Conservation (phyloP, 2,797 vertebrate genomes). For the Crax fasciolata region DNA sequence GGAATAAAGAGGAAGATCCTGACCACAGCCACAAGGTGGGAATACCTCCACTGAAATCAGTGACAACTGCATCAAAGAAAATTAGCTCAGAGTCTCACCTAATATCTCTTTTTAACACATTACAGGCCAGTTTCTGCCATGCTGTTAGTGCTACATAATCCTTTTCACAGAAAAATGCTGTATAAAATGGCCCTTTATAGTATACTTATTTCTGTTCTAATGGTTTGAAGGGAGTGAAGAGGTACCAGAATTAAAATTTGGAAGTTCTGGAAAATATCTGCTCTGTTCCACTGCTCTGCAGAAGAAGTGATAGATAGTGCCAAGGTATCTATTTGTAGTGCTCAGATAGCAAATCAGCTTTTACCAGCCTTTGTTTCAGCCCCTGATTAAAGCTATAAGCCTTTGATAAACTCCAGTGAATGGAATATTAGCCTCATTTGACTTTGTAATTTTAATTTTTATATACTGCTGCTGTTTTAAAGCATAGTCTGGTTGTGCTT, state of each 20-base stretch:
- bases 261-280: neutral
- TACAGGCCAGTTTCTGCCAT: neutral
- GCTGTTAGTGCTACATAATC: neutral
- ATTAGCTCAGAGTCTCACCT: neutral
- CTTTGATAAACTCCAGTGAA: neutral
- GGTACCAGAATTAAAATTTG: neutral
- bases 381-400: neutral
- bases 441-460: constrained; percentile 42
- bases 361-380: neutral
- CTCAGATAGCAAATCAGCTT: neutral
- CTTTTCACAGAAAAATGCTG: neutral
- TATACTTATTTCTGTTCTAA: neutral
- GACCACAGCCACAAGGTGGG: neutral
- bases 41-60: neutral
- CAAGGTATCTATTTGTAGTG: neutral
- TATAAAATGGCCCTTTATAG: neutral
- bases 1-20: neutral
- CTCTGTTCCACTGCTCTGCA: neutral
- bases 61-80: neutral
- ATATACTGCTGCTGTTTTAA: neutral
- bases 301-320: neutral
- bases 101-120: neutral
- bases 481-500: neutral
- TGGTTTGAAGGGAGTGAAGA: neutral
- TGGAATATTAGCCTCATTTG: neutral